Evolutionary conservation across 2,797 vertebrate species (phyloP), one percentile per base, ranked within the genome.

Genomic region (Danio kyathit): DNA sequence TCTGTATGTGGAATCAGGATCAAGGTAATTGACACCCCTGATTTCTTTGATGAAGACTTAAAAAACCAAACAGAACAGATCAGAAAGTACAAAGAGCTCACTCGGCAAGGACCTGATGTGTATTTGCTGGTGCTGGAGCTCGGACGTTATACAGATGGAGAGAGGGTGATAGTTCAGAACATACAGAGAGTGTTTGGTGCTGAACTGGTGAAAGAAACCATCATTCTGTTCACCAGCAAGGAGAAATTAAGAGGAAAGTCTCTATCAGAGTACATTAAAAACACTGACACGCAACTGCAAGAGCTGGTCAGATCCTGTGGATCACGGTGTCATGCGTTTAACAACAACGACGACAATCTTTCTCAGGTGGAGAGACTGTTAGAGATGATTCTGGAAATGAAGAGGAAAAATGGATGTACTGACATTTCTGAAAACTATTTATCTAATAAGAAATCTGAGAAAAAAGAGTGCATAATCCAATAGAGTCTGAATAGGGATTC

Each of bases 1-100:
- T 16, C 43, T 7, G 19, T 80, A 9, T 72, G 41, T 21, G 82
- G 71, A 54, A 71, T 73, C n/a, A 81, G 73, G 5, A 57, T 81
- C 48, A 67, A 41, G 6, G 71, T 85, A 29, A 79, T 82, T 11
- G 83, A 85, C 51, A 85, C 71, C 2, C 80, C 76, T 38, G 80
- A 84, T 67, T 79, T 79, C 8, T 85, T 82, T 21, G 29, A 75
- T 7, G 49, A 79, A 43, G 52, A 64, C 0, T 17, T 76, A 0
- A 13, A 44, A 48, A 49, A 71, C 8, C 71, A 73, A 17, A 11
- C 65, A 4, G 8, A 79, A n/a, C 57, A 79, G 5, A 38, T 71
- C 11, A n/a, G 29, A 19, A 71, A 16, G 57, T 82, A 71, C 41
- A 64, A 17, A 79, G 60, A 52, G 16, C 46, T 79, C 6, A 3